Percentiles rank a stretch among this genome's conserved stretches.
Evolutionary conservation across 1,140 invertebrate genomes (phyloP).

Genomic region (Trinorchestia longiramus): DNA sequence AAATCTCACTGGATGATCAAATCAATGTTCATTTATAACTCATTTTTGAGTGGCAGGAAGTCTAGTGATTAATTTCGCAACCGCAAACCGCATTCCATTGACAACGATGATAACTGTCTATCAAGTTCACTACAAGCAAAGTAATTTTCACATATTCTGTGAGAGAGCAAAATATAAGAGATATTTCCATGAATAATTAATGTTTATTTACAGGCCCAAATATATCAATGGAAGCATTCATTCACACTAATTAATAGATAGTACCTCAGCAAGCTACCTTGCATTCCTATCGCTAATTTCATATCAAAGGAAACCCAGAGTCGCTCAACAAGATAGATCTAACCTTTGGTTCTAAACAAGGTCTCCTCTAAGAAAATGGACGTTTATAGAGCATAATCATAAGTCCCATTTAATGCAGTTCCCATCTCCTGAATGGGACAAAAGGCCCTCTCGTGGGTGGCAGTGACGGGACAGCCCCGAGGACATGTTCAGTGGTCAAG

Average conservation of each 20-base stretch:
- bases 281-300: not conserved
- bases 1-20: too few species aligned
- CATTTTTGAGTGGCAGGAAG: too few species aligned
- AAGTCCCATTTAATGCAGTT: not conserved
- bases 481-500: conserved; percentile 46
- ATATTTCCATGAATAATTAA: not conserved
- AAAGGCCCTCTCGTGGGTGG: not conserved
- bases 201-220: too few species aligned
- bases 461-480: not conserved
- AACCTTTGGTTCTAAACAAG: not conserved
- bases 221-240: not conserved
- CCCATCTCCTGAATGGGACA: not conserved
- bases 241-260: not conserved
- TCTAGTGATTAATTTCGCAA: too few species aligned
- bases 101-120: too few species aligned
- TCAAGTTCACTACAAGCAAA: too few species aligned
- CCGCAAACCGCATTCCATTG: too few species aligned
- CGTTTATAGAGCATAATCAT: not conserved
- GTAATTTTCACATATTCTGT: too few species aligned
- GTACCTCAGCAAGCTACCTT: not conserved
- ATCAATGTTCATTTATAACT: too few species aligned
- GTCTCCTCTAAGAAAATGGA: not conserved
- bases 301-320: not conserved
- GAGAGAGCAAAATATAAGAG: too few species aligned
- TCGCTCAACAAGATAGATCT: not conserved